A percentile compares a stretch with the other conserved stretches of the same genome.
These are phyloP conservation scores for Catharus bicknelli DNA, from an alignment of 2,113 vertebrate genomes.

Conservation along the genomic window DNA sequence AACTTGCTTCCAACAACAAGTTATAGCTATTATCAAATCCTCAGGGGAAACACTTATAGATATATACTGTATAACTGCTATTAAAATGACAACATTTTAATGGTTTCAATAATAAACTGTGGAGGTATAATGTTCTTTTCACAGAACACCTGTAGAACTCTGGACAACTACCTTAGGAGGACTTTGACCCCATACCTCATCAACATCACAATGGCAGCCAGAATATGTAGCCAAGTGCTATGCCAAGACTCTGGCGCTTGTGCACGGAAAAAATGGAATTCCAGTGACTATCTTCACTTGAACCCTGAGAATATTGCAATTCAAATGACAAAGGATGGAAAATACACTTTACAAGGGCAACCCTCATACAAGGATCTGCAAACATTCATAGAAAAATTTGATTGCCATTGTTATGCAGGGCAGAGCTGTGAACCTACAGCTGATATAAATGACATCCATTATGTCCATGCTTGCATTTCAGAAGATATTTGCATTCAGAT, in stretches of 20 bases:
- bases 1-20: background rate
- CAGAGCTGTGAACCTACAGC: constrained; percentile 52
- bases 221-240: constrained; percentile 82
- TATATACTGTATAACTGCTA: background rate
- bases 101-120: background rate
- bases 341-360: constrained; percentile 69
- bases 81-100: background rate
- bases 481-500: constrained; percentile 65
- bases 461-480: constrained; percentile 51
- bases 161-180: constrained; percentile 72
- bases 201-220: constrained; percentile 87
- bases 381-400: constrained; percentile 70
- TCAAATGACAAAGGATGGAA: constrained; percentile 37
- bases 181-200: constrained; percentile 84
- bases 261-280: constrained; percentile 76
- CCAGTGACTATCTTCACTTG: constrained; percentile 84
- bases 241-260: constrained; percentile 84
- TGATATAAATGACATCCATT: constrained; percentile 12
- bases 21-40: background rate
- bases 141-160: constrained; percentile 74
- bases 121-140: constrained; percentile 2
- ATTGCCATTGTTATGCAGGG: constrained; percentile 79
- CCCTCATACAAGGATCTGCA: constrained; percentile 73
- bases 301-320: constrained; percentile 75
- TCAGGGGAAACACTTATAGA: background rate